Percentiles rank a stretch among this genome's conserved stretches.
Conservation (phyloP, 2,888 invertebrate species). For the Pherbina coryleti region DNA sequence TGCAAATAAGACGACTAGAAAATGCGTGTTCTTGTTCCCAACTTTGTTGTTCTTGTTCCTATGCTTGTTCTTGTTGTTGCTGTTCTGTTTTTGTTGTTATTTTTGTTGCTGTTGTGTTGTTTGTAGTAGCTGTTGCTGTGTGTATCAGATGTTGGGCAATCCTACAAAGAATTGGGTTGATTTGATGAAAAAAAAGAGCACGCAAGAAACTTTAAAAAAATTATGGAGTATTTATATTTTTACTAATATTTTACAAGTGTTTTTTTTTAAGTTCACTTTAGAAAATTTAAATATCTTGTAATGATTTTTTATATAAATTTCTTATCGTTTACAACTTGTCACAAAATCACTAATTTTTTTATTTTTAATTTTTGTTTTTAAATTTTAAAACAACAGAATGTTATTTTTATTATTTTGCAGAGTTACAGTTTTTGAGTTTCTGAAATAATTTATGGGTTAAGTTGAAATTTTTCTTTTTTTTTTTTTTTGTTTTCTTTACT, state of each 20-base stretch:
- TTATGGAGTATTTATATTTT: not conserved
- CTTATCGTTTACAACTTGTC: not conserved
- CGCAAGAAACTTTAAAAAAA: conserved; percentile 11
- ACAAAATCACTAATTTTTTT: not conserved
- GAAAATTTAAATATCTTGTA: not conserved
- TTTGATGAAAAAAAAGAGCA: conserved; percentile 22
- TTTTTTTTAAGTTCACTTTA: not conserved
- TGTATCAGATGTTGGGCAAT: conserved; percentile 1
- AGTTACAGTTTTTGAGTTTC: conserved; percentile 41
- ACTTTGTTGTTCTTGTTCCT: not conserved
- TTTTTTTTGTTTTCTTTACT: conserved; percentile 36
- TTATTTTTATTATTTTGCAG: conserved; percentile 20
- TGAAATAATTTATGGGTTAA: conserved; percentile 40
- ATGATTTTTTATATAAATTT: not conserved
- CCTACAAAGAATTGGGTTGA: conserved; percentile 10
- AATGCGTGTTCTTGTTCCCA: conserved; percentile 10
- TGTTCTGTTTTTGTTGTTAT: not conserved
- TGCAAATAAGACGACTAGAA: not conserved
- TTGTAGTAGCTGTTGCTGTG: not conserved
- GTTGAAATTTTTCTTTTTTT: conserved; percentile 28
- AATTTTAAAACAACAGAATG: not conserved
- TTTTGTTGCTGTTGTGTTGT: not conserved
- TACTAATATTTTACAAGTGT: not conserved
- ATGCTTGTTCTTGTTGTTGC: too few relatives aligned
- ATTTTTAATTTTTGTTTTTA: not conserved